A percentile compares a stretch with the other conserved stretches of the same genome.
phyloP scores from a whole-genome alignment of 1,140 invertebrate genomes.

The Trichonephila inaurata region DNA sequence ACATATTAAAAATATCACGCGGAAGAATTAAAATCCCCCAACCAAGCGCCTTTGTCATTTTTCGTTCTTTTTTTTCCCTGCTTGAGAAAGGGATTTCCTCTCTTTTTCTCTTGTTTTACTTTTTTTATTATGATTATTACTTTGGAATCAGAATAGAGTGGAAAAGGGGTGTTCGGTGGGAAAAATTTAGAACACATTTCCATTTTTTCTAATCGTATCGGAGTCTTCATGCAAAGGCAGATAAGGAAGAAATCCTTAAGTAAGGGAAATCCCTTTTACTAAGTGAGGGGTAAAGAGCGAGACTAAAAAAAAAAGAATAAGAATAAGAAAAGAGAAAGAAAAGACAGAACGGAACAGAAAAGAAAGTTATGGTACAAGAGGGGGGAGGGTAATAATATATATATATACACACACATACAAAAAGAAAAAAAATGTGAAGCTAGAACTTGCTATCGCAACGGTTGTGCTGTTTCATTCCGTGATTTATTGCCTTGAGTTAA shows the following conservation, averaged over 20 bases:
- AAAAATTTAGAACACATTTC: slow-evolving; percentile 14
- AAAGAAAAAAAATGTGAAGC: background rate
- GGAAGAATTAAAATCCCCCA: slow-evolving; percentile 7
- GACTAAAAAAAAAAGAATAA: background rate
- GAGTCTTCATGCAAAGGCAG: background rate
- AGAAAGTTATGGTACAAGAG: background rate
- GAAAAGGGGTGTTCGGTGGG: background rate
- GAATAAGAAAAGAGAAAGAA: background rate
- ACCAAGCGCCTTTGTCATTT: background rate
- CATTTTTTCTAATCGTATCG: slow-evolving; percentile 40
- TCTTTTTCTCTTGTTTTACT: background rate
- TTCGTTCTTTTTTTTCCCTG: background rate
- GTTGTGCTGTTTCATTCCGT: slow-evolving; percentile 2
- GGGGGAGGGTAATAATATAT: background rate
- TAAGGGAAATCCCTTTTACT: slow-evolving; percentile 4
- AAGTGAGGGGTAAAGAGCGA: background rate
- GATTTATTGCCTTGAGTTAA: slow-evolving; percentile 16
- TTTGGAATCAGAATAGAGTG: background rate
- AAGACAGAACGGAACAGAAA: background rate
- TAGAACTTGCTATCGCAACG: slow-evolving; percentile 14
- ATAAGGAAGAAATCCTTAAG: slow-evolving; percentile 14
- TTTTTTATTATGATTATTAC: background rate
- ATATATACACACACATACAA: background rate
- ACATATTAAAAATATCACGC: slow-evolving; percentile 19
- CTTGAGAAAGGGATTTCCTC: background rate